phyloP scores from a whole-genome alignment of 2,797 vertebrate species.

The Melanotaenia nigrans region DNA sequence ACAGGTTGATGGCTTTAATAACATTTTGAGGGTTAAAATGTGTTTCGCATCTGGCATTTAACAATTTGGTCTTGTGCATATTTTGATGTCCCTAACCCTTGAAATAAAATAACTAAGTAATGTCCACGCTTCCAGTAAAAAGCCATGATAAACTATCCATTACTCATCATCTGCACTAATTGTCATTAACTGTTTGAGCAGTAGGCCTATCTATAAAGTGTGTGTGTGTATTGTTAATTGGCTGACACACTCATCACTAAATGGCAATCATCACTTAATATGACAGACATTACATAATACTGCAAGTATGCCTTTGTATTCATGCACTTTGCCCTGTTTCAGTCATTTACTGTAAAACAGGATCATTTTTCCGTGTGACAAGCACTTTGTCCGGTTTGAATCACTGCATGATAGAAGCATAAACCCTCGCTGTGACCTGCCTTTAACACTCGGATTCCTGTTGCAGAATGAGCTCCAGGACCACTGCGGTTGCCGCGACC shows the following conservation, averaged over 20 bases:
- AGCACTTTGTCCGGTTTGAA: slow-evolving; percentile 50
- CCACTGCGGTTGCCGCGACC: slow-evolving; percentile 76
- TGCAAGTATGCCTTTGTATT: slow-evolving; percentile 31
- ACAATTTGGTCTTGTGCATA: not conserved
- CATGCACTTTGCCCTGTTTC: slow-evolving; percentile 59
- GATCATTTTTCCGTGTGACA: slow-evolving; percentile 20
- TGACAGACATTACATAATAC: slow-evolving; percentile 59
- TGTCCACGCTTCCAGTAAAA: not conserved
- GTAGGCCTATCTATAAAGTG: slow-evolving; percentile 38
- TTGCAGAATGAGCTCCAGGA: slow-evolving; percentile 71
- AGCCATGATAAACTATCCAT: slow-evolving; percentile 16
- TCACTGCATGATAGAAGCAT: slow-evolving; percentile 14
- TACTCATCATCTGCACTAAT: slow-evolving; percentile 41
- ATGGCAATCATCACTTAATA: slow-evolving; percentile 28
- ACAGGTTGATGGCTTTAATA: not conserved
- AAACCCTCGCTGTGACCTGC: slow-evolving; percentile 63
- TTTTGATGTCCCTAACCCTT: not conserved
- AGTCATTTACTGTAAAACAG: slow-evolving; percentile 19
- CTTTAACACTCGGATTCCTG: slow-evolving; percentile 87
- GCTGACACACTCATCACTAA: slow-evolving; percentile 46
- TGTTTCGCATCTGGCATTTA: not conserved
- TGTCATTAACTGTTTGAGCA: slow-evolving; percentile 36
- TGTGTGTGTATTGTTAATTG: slow-evolving; percentile 41
- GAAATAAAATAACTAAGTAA: not conserved
- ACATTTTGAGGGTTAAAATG: not conserved